Base-by-base conservation (phyloP, 1,140 invertebrate species). In the Eumaeus atala region DNA sequence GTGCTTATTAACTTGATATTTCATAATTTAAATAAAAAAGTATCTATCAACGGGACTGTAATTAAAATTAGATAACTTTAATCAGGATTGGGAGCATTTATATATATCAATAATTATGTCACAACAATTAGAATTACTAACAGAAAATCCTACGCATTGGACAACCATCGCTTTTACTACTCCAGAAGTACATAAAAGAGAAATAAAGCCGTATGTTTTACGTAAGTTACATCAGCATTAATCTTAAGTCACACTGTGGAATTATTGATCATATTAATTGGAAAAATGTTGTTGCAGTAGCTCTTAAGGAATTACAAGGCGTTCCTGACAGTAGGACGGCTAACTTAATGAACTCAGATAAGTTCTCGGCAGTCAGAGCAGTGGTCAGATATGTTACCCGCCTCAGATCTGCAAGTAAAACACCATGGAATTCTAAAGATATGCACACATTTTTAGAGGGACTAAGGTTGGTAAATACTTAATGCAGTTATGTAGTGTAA, bases 181-280 rank as follows among this genome's bases (percentile, higher is more conserved):
- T 11, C 81, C 83, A 38, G 81, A 84, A 64, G 74, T 86, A 56
- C 74, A 80, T 52, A 81, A 75, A 54, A 84, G 82, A 52, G 80
- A 86, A 66, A 82, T 86, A 18, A 84, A 80, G 71, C 83, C 83
- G 3, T 86, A 78, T 62, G 77, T 86, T 58, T 61, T 75, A 58
- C 54, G 83, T 86, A 67, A 72, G 80, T 74, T 64, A 36, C n/a
- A 35, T 37, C 33, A 21, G n/a, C 42, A 48, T 42, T n/a, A n/a
- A n/a, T n/a, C n/a, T n/a, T n/a, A n/a, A n/a, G n/a, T n/a, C n/a
- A n/a, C 6, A 28, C 6, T 28, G 21, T 28, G 2, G 21, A 6
- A 6, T 28, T 2, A 28, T 28, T 28, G 2, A 28, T 28, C 21
- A 28, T 3, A 28, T 28, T 28, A 28, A 28, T 3, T 28, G 21